Evolutionary conservation across 1,140 invertebrate genomes (phyloP).

Genomic region (Proctacanthus coquilletti): DNA sequence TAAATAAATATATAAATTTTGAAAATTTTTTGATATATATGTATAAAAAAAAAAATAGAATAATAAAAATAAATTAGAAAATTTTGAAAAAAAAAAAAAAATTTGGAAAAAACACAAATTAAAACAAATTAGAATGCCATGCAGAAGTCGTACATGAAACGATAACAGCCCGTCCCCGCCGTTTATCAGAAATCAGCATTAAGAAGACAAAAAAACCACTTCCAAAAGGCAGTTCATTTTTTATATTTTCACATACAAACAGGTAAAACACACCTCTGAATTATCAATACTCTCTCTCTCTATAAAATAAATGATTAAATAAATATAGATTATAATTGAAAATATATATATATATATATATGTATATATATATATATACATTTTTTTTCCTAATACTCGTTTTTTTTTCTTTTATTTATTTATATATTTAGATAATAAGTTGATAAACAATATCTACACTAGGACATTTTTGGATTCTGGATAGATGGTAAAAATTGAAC

Average conservation of each 20-base stretch:
- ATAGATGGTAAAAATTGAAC: no score
- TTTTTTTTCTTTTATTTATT: constrained; percentile 1
- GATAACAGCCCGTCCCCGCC: constrained; percentile 60
- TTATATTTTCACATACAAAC: constrained; percentile 90
- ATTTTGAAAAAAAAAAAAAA: constrained; percentile 8
- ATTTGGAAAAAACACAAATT: constrained; percentile 11
- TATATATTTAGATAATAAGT: no score
- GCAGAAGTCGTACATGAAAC: constrained; percentile 23
- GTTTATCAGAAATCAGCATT: constrained; percentile 82
- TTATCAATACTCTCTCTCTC: no score
- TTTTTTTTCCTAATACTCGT: no score
- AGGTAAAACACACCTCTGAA: constrained; percentile 41
- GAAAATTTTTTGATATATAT: constrained; percentile 11
- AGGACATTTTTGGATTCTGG: no score
- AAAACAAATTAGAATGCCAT: constrained; percentile 20
- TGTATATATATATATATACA: no score
- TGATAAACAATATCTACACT: no score
- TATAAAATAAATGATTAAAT: no score
- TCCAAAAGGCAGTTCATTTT: constrained; percentile 83
- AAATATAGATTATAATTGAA: no score
- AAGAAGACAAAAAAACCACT: constrained; percentile 83
- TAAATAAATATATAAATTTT: constrained; percentile 4
- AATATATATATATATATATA: no score
- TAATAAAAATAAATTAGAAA: constrained; percentile 11
- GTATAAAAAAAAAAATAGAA: constrained; percentile 13